These are phyloP conservation scores for Scolopax mira DNA, from an alignment of 2,113 vertebrate species.

Conservation along the genomic window DNA sequence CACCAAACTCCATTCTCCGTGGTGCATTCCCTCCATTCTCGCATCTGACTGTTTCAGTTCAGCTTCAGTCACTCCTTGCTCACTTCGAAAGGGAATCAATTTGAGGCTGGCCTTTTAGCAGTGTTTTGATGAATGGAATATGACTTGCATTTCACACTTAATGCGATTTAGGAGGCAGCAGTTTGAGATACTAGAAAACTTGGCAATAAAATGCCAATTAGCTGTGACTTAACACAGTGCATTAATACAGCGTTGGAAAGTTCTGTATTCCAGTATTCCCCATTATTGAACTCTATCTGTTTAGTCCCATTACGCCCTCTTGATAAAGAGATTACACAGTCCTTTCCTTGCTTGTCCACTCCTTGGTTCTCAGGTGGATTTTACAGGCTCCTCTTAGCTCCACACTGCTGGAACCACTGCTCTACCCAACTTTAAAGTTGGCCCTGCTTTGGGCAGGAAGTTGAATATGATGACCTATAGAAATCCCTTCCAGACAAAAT, in stretches of 20 bases:
- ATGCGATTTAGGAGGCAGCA: conserved; percentile 3
- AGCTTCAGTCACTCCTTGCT: neutral
- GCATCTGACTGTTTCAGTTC: neutral
- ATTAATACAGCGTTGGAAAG: neutral
- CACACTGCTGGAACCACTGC: neutral
- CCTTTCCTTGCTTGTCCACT: neutral
- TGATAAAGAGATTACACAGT: neutral
- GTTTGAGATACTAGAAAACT: neutral
- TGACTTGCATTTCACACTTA: conserved; percentile 3
- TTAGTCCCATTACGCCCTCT: neutral
- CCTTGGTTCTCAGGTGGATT: neutral
- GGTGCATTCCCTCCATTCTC: neutral
- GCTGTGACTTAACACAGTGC: neutral
- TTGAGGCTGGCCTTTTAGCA: neutral
- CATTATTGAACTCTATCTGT: neutral
- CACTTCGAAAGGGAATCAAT: neutral
- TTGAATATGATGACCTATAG: neutral
- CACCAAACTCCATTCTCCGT: fast-evolving
- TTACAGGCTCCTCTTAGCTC: neutral
- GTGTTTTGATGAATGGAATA: neutral
- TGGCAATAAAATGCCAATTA: conserved; percentile 49
- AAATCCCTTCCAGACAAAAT: neutral
- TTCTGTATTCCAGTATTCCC: neutral
- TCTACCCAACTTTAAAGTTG: neutral
- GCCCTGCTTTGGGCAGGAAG: neutral